These are phyloP conservation scores for Acleris holmiana DNA, from an alignment of 2,888 invertebrate species.

Conservation along the genomic window DNA sequence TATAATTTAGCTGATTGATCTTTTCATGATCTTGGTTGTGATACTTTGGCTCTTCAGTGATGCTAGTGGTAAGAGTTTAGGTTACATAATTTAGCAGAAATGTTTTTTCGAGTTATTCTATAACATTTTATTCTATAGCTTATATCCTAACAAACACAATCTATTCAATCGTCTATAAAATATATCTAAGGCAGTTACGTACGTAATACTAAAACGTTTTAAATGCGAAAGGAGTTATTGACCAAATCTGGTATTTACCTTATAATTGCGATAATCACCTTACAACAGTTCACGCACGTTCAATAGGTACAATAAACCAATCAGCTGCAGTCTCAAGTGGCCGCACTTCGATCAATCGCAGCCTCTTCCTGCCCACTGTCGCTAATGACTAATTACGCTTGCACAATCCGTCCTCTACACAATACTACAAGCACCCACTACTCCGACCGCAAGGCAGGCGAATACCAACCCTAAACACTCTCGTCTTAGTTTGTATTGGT, in stretches of 20 bases:
- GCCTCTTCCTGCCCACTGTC: constrained; percentile 75
- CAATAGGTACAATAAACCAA: constrained; percentile 54
- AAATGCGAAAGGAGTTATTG: too few species aligned
- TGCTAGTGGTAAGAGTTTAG: neutral
- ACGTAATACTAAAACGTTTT: too few species aligned
- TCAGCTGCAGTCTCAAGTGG: constrained; percentile 49
- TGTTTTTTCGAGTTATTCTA: too few species aligned
- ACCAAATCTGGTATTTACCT: neutral
- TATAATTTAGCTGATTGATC: constrained; percentile 36
- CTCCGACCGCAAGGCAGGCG: constrained; percentile 39
- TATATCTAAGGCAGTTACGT: too few species aligned
- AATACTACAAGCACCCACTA: constrained; percentile 58
- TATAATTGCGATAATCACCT: constrained; percentile 1
- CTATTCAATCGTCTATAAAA: too few species aligned
- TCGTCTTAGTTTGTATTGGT: constrained; percentile 42
- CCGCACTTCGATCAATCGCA: constrained; percentile 68
- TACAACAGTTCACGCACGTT: constrained; percentile 17
- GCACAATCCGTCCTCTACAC: constrained; percentile 70
- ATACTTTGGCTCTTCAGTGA: neutral
- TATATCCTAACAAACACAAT: too few species aligned
- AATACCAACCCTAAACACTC: constrained; percentile 50
- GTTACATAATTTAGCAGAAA: too few species aligned
- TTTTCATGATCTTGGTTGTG: constrained; percentile 11
- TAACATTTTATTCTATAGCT: too few species aligned
- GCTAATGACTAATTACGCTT: constrained; percentile 81